Evolutionary conservation across 2,888 invertebrate genomes (phyloP), one percentile per base, ranked within the genome.

Genomic region (Campoplex nolae): DNA sequence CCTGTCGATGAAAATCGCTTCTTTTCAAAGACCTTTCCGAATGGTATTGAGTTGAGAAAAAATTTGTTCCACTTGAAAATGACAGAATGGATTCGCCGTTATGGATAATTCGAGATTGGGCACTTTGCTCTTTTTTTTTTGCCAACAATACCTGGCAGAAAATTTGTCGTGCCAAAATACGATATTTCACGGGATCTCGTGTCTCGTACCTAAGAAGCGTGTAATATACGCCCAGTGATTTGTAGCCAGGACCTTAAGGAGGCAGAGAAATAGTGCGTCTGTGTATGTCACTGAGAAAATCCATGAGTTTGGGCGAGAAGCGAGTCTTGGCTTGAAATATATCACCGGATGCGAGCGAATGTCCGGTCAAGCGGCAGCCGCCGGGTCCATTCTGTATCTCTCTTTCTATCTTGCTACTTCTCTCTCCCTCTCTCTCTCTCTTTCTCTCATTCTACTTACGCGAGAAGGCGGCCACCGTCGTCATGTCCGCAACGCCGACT

Each of bases 171-270:
- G 92, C 91, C 91, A 93, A 92, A 93, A 93, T 92, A 90, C 92
- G 90, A 93, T 93, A 93, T 93, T 93, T 93, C 92, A 93, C 90
- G 88, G 88, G 88, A 88, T 70, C 56, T 79, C 62, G 58, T 48
- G 32, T 65, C 86, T 87, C 85, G 87, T 84, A 89, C 90, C 90
- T 90, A 91, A 92, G 92, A 92, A 91, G 90, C 92, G 91, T 93
- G 93, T 93, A 92, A 93, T 92, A 92, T 91, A 91, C 91, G 91
- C 91, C 89, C 87, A 89, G 91, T 92, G 93, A 93, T 93, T 93
- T 93, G 93, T 93, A 92, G 91, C 84, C 65, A 68, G 65, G 71
- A 81, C 73, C 77, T 90, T 90, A 89, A 89, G 89, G 90, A 89
- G 67, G 68, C 70, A 82, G 78, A 88, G 74, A 71, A 81, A 74